phyloP scores from a whole-genome alignment of 1,140 invertebrate species.

The Drosophila bocqueti region DNA sequence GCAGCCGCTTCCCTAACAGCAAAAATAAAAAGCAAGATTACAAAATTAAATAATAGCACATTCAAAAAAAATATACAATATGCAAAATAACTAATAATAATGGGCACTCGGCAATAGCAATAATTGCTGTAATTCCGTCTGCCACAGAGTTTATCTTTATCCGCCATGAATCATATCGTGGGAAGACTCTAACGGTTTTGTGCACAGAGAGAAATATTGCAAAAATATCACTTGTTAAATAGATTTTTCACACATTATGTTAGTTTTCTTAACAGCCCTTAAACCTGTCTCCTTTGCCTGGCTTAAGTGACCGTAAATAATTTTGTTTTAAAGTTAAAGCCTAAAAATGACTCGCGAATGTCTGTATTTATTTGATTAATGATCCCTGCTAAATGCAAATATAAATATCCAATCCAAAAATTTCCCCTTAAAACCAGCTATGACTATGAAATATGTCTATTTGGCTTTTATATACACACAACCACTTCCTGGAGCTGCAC shows the following conservation, averaged over 20 bases:
- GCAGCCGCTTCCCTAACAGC: background rate
- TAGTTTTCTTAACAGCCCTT: too few relatives aligned
- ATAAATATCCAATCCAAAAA: background rate
- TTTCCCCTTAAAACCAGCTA: conserved; percentile 1
- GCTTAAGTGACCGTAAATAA: background rate
- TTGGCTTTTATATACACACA: background rate
- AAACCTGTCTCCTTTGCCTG: background rate
- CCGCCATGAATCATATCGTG: conserved; percentile 2
- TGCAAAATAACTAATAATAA: background rate
- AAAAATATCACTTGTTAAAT: background rate
- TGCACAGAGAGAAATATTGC: background rate
- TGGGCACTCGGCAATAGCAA: conserved; percentile 26
- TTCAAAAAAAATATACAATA: background rate
- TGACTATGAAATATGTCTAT: conserved; percentile 5
- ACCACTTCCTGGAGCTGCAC: conserved; percentile 24
- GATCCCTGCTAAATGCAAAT: background rate
- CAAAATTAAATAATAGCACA: conserved; percentile 49
- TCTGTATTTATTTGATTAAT: background rate
- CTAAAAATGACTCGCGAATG: background rate
- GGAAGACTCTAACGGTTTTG: conserved; percentile 1
- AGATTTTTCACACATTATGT: too few relatives aligned
- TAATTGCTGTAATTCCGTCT: conserved; percentile 28
- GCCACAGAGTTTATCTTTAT: background rate
- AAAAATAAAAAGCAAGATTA: conserved; percentile 1
- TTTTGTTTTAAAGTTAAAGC: background rate